phyloP scores from a whole-genome alignment of 2,113 vertebrate genomes.

The Loxodonta africana region DNA sequence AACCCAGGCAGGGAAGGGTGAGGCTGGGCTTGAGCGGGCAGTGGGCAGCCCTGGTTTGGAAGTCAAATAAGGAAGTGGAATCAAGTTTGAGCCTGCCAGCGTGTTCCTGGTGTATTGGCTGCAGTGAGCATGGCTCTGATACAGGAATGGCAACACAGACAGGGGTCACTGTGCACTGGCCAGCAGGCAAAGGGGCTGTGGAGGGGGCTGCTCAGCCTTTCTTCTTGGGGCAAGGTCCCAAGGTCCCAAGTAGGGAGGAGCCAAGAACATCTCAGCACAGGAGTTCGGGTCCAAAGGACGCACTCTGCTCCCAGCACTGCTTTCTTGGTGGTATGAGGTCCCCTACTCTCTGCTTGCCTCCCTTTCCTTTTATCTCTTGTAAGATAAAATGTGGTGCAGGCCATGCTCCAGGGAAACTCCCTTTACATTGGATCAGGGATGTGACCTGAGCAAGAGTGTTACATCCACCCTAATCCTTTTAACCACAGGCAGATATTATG shows the following conservation, averaged over 20 bases:
- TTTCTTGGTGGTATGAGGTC: no score
- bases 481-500: no score
- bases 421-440: no score
- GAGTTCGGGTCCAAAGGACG: no score
- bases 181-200: constrained; percentile 64
- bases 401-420: no score
- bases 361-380: no score
- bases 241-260: neutral
- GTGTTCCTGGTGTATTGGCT: constrained; percentile 68
- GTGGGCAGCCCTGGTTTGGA: constrained; percentile 63
- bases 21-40: neutral
- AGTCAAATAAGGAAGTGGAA: constrained; percentile 63
- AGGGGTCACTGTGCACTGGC: neutral
- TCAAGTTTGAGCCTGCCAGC: constrained; percentile 72
- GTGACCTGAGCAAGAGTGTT: no score
- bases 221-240: rapidly evolving
- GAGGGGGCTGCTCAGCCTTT: rapidly evolving
- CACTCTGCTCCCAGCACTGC: no score
- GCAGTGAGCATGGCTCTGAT: constrained; percentile 1
- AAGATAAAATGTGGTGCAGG: no score
- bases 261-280: neutral
- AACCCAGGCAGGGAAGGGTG: neutral
- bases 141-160: rapidly evolving
- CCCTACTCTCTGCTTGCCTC: no score
- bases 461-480: no score